Percentiles rank a stretch among this genome's conserved stretches.
phyloP scores from a whole-genome alignment of 1,140 invertebrate species.

The Halotydeus destructor region DNA sequence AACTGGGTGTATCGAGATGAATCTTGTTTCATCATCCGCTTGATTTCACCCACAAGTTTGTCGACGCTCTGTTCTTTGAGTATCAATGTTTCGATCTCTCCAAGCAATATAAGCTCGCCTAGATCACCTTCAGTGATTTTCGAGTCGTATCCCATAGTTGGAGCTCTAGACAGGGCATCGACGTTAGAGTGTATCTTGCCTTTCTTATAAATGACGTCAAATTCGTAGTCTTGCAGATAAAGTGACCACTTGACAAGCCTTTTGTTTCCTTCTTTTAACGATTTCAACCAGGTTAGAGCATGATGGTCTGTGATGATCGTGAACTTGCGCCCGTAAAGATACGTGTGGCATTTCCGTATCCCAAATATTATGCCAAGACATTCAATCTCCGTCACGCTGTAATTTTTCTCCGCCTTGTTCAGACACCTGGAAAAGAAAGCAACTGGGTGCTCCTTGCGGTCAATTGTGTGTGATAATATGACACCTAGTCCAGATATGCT shows the following conservation, averaged over 20 bases:
- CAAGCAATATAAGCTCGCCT: too few relatives aligned
- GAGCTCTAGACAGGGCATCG: constrained; percentile 6
- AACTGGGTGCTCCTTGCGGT: constrained; percentile 6
- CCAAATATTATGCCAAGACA: constrained; percentile 28
- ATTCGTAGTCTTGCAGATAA: constrained; percentile 6
- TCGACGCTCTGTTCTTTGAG: too few relatives aligned
- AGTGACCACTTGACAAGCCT: constrained; percentile 7
- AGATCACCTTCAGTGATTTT: too few relatives aligned
- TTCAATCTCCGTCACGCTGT: constrained; percentile 32
- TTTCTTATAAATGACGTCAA: constrained; percentile 8
- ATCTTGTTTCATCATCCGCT: too few relatives aligned
- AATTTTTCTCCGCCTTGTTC: constrained; percentile 23
- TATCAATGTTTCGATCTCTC: too few relatives aligned
- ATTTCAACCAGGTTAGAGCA: constrained; percentile 19
- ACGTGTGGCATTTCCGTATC: constrained; percentile 30
- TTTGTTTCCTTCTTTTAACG: not conserved
- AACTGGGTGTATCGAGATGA: too few relatives aligned
- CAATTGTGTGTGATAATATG: constrained; percentile 7
- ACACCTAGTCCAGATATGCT: constrained; percentile 12
- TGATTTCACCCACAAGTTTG: too few relatives aligned
- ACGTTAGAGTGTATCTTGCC: constrained; percentile 7
- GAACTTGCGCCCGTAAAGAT: constrained; percentile 26
- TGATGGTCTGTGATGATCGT: constrained; percentile 28
- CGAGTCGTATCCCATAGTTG: not conserved
- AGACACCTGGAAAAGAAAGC: constrained; percentile 14